These are phyloP conservation scores for Ligdia adustata DNA, from an alignment of 2,888 invertebrate genomes.

Conservation along the genomic window DNA sequence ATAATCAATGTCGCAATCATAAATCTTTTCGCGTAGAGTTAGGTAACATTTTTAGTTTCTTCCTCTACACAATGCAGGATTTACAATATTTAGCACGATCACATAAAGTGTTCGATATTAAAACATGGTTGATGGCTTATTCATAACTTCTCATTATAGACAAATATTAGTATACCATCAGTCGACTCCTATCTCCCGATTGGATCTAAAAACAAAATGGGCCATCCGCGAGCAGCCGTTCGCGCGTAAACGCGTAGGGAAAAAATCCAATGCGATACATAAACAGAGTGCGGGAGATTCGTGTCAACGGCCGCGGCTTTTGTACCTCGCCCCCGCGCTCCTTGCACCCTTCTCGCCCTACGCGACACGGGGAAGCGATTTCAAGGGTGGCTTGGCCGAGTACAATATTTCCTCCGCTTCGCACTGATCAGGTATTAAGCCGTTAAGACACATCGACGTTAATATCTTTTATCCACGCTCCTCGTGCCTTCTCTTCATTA, in stretches of 20 bases:
- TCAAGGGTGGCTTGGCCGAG: slow-evolving; percentile 69
- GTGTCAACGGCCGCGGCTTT: slow-evolving; percentile 79
- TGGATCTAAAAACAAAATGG: slow-evolving; percentile 62
- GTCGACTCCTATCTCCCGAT: slow-evolving; percentile 43
- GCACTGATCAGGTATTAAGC: slow-evolving; percentile 70
- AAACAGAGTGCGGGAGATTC: slow-evolving; percentile 75
- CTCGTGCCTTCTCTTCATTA: slow-evolving; percentile 49
- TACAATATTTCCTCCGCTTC: slow-evolving; percentile 62
- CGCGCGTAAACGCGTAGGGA: slow-evolving; percentile 64
- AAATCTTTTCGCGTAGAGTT: too few relatives aligned
- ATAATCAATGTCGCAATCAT: too few relatives aligned
- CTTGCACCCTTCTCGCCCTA: slow-evolving; percentile 45
- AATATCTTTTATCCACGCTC: slow-evolving; percentile 61
- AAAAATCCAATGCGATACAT: slow-evolving; percentile 73
- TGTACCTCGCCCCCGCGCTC: slow-evolving; percentile 48
- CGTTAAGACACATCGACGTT: slow-evolving; percentile 66
- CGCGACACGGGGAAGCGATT: slow-evolving; percentile 65
- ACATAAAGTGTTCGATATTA: not conserved
- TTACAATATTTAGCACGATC: too few relatives aligned
- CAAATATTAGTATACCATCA: slow-evolving; percentile 24
- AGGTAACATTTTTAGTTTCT: too few relatives aligned
- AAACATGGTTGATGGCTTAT: slow-evolving; percentile 2
- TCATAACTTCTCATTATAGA: slow-evolving; percentile 10
- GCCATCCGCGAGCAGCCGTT: slow-evolving; percentile 64
- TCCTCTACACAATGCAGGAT: too few relatives aligned